A percentile compares a stretch with the other conserved stretches of the same genome.
phyloP scores from a whole-genome alignment of 2,888 invertebrate species.

The Ganaspis brasiliensis region DNA sequence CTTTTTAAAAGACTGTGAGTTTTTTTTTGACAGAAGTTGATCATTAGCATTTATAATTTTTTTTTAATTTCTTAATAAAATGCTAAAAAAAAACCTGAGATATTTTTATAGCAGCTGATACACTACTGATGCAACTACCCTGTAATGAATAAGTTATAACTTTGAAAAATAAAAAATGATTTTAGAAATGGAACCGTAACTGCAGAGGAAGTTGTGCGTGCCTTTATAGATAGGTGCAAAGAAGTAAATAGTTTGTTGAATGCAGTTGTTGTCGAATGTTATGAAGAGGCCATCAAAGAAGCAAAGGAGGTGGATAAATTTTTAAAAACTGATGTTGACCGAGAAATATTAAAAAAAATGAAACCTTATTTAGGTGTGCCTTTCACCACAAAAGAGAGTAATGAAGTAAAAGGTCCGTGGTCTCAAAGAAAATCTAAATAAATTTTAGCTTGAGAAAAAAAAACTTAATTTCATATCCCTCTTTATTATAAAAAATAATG shows the following conservation, averaged over 20 bases:
- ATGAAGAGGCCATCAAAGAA: conserved; percentile 88
- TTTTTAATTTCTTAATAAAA: too few relatives aligned
- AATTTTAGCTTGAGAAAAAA: conserved; percentile 19
- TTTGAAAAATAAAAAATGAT: too few relatives aligned
- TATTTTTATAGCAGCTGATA: too few relatives aligned
- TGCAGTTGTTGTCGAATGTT: conserved; percentile 92
- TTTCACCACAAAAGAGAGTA: conserved; percentile 95
- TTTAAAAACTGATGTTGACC: conserved; percentile 83
- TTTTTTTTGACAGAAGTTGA: too few relatives aligned
- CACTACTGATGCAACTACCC: too few relatives aligned
- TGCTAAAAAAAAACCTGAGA: too few relatives aligned
- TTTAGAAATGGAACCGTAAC: conserved; percentile 82
- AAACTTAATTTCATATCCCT: conserved; percentile 36
- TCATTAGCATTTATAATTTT: too few relatives aligned
- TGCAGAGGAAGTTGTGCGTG: conserved; percentile 86
- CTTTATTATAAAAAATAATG: too few relatives aligned
- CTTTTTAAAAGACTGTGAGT: too few relatives aligned
- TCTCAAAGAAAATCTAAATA: neutral
- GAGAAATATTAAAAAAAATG: conserved; percentile 84
- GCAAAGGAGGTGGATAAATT: conserved; percentile 88
- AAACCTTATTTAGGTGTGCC: conserved; percentile 95
- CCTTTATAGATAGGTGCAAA: conserved; percentile 90
- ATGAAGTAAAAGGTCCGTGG: conserved; percentile 86
- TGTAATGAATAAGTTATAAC: too few relatives aligned
- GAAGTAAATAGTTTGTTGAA: conserved; percentile 89